These are phyloP conservation scores for Fulica atra DNA, from an alignment of 2,113 vertebrate genomes.

Conservation along the genomic window DNA sequence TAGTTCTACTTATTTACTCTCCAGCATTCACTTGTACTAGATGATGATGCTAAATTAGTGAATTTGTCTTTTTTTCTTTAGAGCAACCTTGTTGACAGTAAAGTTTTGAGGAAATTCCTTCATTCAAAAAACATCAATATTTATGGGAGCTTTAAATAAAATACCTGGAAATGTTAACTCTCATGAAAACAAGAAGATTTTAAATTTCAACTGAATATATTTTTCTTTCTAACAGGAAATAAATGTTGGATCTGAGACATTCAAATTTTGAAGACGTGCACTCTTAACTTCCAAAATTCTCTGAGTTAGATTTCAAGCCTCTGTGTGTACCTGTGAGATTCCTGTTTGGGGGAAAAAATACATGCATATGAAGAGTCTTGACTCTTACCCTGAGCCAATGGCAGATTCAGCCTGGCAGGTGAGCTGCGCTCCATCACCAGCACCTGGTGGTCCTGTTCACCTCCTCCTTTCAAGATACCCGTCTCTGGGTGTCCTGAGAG, in stretches of 20 bases:
- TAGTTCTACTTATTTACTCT: not conserved
- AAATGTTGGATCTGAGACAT: not conserved
- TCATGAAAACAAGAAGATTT: not conserved
- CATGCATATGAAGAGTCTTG: not conserved
- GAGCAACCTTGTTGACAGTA: not conserved
- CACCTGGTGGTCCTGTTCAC: conserved; percentile 22
- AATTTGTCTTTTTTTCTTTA: not conserved
- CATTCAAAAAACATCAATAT: not conserved
- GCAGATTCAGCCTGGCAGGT: conserved; percentile 33
- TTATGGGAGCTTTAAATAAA: not conserved
- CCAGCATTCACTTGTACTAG: not conserved
- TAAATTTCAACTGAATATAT: not conserved
- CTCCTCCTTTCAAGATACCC: conserved; percentile 31
- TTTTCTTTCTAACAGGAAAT: not conserved
- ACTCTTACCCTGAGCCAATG: conserved; percentile 64
- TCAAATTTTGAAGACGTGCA: not conserved
- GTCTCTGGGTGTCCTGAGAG: conserved; percentile 15
- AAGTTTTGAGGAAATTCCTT: not conserved
- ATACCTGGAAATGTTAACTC: not conserved
- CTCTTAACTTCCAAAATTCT: not conserved
- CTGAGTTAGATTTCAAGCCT: not conserved
- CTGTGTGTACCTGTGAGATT: not conserved
- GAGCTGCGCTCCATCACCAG: not conserved
- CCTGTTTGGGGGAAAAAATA: not conserved
- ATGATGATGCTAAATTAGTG: not conserved